Conservation (phyloP, 2,113 vertebrate species). For the Mustela nigripes region DNA sequence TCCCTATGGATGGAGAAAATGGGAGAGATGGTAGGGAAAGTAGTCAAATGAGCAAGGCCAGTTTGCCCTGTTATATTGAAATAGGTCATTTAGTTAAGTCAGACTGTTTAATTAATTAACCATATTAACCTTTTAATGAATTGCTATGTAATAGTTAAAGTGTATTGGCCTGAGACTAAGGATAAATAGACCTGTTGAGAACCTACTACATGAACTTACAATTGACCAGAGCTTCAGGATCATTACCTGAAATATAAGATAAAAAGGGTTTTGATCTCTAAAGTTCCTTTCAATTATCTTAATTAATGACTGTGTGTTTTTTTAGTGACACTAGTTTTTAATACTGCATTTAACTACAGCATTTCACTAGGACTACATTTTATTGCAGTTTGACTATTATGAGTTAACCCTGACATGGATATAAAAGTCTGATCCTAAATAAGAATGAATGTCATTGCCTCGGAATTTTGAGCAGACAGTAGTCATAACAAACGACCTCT, state of each 20-base stretch:
- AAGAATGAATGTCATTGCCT: background rate
- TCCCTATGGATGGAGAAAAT: background rate
- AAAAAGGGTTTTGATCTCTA: background rate
- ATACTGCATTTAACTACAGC: background rate
- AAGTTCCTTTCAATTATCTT: background rate
- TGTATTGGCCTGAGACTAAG: background rate
- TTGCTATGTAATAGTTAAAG: background rate
- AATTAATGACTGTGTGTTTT: background rate
- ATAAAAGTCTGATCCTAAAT: background rate
- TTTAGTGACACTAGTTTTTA: background rate
- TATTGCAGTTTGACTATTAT: background rate
- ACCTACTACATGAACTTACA: background rate
- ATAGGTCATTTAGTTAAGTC: background rate
- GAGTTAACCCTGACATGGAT: background rate
- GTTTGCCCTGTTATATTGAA: background rate
- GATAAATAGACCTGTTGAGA: background rate
- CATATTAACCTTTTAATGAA: conserved; percentile 15
- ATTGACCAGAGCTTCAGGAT: background rate
- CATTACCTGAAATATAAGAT: conserved; percentile 15
- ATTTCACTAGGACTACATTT: background rate
- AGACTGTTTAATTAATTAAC: conserved; percentile 15
- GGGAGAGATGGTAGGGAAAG: background rate
- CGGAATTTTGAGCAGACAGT: background rate
- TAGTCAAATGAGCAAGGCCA: background rate
- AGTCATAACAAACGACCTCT: background rate